Evolutionary conservation across 2,797 vertebrate genomes (phyloP), one percentile per base, ranked within the genome.

Genomic region (Falco cherrug): DNA sequence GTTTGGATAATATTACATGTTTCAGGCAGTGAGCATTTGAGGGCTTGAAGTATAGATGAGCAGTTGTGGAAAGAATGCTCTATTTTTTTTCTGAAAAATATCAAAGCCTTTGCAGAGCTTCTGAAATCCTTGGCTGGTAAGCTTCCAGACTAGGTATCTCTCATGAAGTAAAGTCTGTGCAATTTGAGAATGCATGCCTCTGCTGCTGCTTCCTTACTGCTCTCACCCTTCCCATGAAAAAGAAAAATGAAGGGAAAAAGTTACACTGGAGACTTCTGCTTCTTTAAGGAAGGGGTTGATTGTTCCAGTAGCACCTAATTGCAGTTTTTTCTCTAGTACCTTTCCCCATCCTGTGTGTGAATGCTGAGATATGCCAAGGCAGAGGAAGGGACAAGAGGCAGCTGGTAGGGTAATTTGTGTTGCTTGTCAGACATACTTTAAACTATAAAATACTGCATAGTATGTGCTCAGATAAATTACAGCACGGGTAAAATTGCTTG

Each of bases 1-100:
- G 0, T 69, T 37, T 50, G 16, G 14, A 12, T 43, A 19, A 10
- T 63, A 11, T 17, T 47, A 21, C 3, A 4, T 45, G 9, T 31
- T 74, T 84, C 25, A 51, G 16, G 5, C 35, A 76, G 11, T 21
- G 5, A 53, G 1, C 1, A 11, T 70, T 31, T 82, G 48, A 33
- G 7, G 7, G 3, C 3, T 6, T 50, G 14, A 21, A 26, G 4
- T 10, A 17, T 0, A 19, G 22, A 35, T 21, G 6, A 80, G 5
- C 10, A 53, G 4, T 21, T 91, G 56, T 37, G 22, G 21, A 47
- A 60, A 77, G 28, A 43, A 19, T 0, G 0, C 0, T 16, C 1
- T 9, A 22, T 31, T 60, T 51, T 37, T 37, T 54, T 31, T 9
- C 37, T 41, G 24, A 37, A 70, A 79, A 51, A 18, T 5, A 29